These are phyloP conservation scores for Micrasema minimum DNA, from an alignment of 1,140 invertebrate species.

Conservation along the genomic window DNA sequence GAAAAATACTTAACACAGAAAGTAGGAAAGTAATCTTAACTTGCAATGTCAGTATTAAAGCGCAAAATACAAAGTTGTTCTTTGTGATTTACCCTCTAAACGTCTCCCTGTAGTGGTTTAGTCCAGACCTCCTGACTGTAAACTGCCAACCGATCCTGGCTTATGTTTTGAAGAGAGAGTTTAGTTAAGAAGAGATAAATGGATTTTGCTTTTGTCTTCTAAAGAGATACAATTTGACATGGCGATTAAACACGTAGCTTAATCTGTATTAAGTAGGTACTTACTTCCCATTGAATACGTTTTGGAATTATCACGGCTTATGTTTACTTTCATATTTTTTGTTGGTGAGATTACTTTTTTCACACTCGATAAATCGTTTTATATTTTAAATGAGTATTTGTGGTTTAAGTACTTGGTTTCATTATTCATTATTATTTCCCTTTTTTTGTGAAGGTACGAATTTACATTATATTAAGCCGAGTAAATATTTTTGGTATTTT, in stretches of 20 bases:
- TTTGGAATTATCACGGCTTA: no score
- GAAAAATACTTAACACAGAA: no score
- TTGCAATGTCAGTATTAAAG: constrained; percentile 29
- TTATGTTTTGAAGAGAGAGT: not conserved
- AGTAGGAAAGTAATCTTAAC: constrained; percentile 22
- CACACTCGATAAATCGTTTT: no score
- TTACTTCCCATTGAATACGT: no score
- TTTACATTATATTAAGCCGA: not conserved
- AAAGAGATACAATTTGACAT: no score
- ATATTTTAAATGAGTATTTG: no score
- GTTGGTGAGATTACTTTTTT: no score
- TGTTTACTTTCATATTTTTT: no score
- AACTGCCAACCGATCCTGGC: not conserved
- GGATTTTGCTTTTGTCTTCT: not conserved
- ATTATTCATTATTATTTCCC: no score
- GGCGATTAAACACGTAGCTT: no score
- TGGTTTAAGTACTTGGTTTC: no score
- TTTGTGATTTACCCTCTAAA: constrained; percentile 9
- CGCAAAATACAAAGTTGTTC: constrained; percentile 10
- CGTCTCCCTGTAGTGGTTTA: not conserved
- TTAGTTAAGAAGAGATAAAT: not conserved
- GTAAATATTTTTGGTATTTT: not conserved
- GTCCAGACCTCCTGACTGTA: not conserved
- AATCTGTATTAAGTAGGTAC: no score
- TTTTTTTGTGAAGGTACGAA: not conserved